These are phyloP conservation scores for Napeogenes sylphis DNA, from an alignment of 2,888 invertebrate genomes.

Conservation along the genomic window DNA sequence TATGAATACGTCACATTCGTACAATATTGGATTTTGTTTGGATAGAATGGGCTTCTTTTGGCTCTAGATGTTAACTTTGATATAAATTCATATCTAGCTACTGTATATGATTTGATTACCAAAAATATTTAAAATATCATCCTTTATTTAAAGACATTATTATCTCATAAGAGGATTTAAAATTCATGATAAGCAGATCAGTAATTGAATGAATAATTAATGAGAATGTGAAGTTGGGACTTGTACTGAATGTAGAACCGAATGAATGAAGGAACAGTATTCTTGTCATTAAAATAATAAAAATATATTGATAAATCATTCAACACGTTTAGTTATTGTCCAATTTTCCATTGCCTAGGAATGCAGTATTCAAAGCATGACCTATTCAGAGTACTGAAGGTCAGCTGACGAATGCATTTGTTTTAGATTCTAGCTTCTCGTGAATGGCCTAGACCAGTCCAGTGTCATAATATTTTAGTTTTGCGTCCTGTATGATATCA, in stretches of 20 bases:
- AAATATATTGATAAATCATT: too few species aligned
- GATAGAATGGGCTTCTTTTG: slow-evolving; percentile 61
- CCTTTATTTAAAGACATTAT: too few species aligned
- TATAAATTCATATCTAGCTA: too few species aligned
- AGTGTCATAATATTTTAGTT: slow-evolving; percentile 40
- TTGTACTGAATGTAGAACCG: not conserved
- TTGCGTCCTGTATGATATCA: slow-evolving; percentile 35
- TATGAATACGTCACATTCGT: slow-evolving; percentile 20
- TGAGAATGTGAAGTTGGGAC: slow-evolving; percentile 29
- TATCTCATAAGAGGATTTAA: too few species aligned
- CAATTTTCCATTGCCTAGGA: slow-evolving; percentile 31
- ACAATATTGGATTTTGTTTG: slow-evolving; percentile 70
- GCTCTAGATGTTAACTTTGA: slow-evolving; percentile 25
- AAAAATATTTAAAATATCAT: too few species aligned
- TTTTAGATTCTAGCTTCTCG: slow-evolving; percentile 38
- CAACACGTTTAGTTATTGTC: slow-evolving; percentile 1
- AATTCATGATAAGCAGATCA: too few species aligned
- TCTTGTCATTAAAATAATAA: too few species aligned
- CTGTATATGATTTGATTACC: too few species aligned
- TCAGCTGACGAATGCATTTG: slow-evolving; percentile 39
- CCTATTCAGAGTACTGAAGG: slow-evolving; percentile 36
- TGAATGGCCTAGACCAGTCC: slow-evolving; percentile 38
- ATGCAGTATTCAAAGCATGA: slow-evolving; percentile 36
- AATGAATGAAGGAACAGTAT: too few species aligned
- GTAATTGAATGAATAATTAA: slow-evolving; percentile 25